phyloP scores from a whole-genome alignment of 2,888 invertebrate species.

The Vesta saturnalis region DNA sequence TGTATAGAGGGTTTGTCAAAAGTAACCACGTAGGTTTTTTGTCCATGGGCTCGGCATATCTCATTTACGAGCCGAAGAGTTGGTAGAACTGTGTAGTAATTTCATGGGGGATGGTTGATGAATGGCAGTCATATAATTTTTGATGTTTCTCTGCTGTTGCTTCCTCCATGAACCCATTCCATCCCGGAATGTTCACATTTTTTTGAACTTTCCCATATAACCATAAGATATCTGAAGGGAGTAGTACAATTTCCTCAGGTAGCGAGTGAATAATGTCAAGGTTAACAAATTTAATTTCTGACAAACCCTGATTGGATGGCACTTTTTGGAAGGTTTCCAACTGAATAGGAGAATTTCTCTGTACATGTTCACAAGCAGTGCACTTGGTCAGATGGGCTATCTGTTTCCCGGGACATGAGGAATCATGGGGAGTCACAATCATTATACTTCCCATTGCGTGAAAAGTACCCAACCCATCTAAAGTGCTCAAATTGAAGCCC shows the following conservation, averaged over 20 bases:
- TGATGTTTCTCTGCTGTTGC: conserved; percentile 9
- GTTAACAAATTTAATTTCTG: no score
- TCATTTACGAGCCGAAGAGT: no score
- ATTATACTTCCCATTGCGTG: conserved; percentile 11
- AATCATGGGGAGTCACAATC: conserved; percentile 10
- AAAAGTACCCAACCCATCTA: conserved; percentile 2
- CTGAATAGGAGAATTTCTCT: conserved; percentile 9
- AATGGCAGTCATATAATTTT: conserved; percentile 3
- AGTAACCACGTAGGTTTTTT: no score
- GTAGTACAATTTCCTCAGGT: no score
- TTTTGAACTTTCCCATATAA: background rate
- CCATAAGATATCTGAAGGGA: no score
- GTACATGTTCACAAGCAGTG: background rate
- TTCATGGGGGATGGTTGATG: background rate
- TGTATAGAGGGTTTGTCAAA: no score
- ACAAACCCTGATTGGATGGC: background rate
- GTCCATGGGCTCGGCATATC: no score
- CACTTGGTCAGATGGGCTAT: background rate
- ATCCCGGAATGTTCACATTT: conserved; percentile 5
- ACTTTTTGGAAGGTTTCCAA: background rate
- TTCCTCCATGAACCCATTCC: conserved; percentile 17
- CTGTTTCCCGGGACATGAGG: background rate
- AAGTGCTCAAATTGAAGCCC: no score
- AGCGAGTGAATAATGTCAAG: no score
- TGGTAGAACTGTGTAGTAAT: background rate